Conservation (phyloP, 2,797 vertebrate genomes). For the Chelon auratus region DNA sequence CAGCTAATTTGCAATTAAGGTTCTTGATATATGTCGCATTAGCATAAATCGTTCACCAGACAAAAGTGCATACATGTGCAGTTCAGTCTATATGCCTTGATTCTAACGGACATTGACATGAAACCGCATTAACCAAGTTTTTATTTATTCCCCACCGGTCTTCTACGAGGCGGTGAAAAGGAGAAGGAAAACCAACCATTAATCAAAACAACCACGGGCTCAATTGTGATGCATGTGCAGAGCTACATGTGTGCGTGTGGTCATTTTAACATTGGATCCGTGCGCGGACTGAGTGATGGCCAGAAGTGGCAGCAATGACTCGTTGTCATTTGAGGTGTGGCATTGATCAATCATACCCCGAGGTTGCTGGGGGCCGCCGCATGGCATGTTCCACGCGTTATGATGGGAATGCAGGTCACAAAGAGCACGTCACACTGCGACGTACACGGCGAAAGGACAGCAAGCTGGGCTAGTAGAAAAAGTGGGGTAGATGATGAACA, state of each 20-base stretch:
- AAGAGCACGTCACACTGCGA: constrained; percentile 12
- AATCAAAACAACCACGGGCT: constrained; percentile 44
- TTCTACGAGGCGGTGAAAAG: constrained; percentile 17
- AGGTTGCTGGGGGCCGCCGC: constrained; percentile 35
- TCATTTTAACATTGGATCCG: constrained; percentile 41
- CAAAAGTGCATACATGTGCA: constrained; percentile 40
- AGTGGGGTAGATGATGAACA: constrained; percentile 30
- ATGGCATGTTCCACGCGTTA: constrained; percentile 50
- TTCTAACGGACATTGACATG: constrained; percentile 20
- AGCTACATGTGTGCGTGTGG: constrained; percentile 35
- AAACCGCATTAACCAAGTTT: constrained; percentile 16
- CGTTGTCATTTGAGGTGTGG: constrained; percentile 70
- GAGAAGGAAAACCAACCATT: constrained; percentile 58
- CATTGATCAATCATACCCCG: constrained; percentile 79
- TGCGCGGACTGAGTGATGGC: constrained; percentile 69
- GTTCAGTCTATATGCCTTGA: constrained; percentile 11
- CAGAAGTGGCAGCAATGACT: constrained; percentile 66
- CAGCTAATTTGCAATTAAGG: constrained; percentile 55
- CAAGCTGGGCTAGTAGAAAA: background rate
- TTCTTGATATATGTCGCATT: constrained; percentile 41
- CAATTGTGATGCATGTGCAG: constrained; percentile 6
- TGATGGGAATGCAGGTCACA: constrained; percentile 47
- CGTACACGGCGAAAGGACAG: constrained; percentile 24
- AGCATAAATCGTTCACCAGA: constrained; percentile 43
- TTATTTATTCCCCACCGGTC: constrained; percentile 6